Evolutionary conservation across 2,797 vertebrate genomes (phyloP).

Genomic region (Loriculus beryllinus): DNA sequence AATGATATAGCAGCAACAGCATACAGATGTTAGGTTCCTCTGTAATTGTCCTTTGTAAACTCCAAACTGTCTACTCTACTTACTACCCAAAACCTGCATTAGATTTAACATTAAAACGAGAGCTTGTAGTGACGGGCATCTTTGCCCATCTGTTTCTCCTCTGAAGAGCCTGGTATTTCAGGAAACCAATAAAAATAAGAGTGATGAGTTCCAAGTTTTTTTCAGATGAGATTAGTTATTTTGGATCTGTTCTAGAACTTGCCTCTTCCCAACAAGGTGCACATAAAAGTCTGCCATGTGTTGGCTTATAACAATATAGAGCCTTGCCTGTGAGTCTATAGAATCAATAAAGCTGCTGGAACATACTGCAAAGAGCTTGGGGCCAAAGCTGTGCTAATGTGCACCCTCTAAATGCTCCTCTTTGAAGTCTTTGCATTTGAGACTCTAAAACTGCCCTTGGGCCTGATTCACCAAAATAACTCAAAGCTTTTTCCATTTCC

Average conservation of each 20-base stretch:
- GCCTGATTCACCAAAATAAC: neutral
- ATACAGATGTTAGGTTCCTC: conserved; percentile 20
- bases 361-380: neutral
- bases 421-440: conserved; percentile 25
- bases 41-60: neutral
- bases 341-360: neutral
- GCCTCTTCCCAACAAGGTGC: conserved; percentile 4
- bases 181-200: conserved; percentile 46
- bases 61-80: neutral
- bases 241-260: neutral
- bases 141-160: conserved; percentile 53
- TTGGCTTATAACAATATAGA: neutral
- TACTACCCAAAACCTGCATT: neutral
- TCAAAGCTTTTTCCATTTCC: conserved; percentile 42
- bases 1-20: neutral
- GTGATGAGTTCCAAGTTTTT: neutral
- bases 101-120: conserved; percentile 30
- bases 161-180: conserved; percentile 44
- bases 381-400: neutral
- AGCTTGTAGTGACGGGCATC: neutral
- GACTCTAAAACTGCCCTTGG: neutral
- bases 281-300: neutral
- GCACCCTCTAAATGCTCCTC: neutral
- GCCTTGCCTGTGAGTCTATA: neutral
- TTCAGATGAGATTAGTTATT: neutral